Base-by-base conservation (phyloP, 2,797 vertebrate genomes). In the Adelosebastes latens region DNA sequence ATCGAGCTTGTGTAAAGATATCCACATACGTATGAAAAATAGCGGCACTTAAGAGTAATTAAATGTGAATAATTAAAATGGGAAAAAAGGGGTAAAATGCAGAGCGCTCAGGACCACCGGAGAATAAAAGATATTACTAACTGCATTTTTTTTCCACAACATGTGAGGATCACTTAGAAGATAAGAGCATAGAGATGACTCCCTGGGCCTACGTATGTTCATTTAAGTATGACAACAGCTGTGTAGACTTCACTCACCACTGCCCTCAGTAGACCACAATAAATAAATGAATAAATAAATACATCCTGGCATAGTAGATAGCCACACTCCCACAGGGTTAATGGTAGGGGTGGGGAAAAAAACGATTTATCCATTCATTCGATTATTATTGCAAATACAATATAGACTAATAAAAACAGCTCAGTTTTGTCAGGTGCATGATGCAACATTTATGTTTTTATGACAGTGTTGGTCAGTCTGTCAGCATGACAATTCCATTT, bases 61-160 rank as follows among this genome's bases (percentile, higher is more conserved):
- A 93, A 94, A 94, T 80, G 75, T 52, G 82, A 89, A 88, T 94
- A 93, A 95, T 93, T 93, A 93, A 93, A 94, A 92, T 64, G 79
- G 66, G 75, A 69, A 16, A 49, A 82, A 79, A 74, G 77, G 70
- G 73, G 77, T 85, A 78, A 82, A 89, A 87, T 60, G 77, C 39
- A 79, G 79, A 83, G 79, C 16, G 14, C 68, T 53, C 14, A 20
- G 8, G 70, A 82, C 39, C 87, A 81, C 80, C 16, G 0, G 84
- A 86, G 86, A 87, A 75, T 70, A 79, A 77, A 86, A 76, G 56
- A 84, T 77, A 90, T 83, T 82, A 84, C 62, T 65, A 75, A 84
- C 70, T 52, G 72, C 59, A 65, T 77, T 89, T 80, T 81, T 83
- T 49, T 13, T 0, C 69, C 13, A 42, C 70, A 65, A 25, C n/a